Percentiles rank a stretch among this genome's conserved stretches.
Conservation (phyloP, 2,888 invertebrate species). For the Odontothrips loti region DNA sequence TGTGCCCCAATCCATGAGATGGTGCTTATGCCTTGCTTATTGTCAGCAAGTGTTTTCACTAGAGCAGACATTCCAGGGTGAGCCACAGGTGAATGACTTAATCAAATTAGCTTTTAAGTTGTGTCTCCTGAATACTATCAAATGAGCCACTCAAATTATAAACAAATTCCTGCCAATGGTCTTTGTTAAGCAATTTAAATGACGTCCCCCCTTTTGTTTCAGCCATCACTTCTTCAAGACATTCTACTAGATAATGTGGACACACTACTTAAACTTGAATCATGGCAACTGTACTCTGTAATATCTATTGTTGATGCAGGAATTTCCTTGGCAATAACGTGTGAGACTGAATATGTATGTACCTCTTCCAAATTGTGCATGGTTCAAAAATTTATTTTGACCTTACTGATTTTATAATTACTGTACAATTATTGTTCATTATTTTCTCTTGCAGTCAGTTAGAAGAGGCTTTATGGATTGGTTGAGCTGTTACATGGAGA, state of each 20-base stretch:
- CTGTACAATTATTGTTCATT: background rate
- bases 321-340: background rate
- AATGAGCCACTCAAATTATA: background rate
- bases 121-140: background rate
- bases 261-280: background rate
- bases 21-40: background rate
- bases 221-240: background rate
- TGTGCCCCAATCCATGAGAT: background rate
- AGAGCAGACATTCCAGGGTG: background rate
- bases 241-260: background rate
- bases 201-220: background rate
- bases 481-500: background rate
- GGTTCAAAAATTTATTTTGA: background rate
- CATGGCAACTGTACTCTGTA: background rate
- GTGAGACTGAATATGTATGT: background rate
- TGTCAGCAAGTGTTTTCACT: background rate
- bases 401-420: background rate
- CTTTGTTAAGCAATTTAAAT: background rate
- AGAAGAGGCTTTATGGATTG: background rate
- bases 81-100: background rate
- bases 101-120: background rate
- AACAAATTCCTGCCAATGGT: background rate
- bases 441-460: background rate
- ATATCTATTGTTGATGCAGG: constrained; percentile 1
- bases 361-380: background rate